Base-by-base conservation (phyloP, 2,888 invertebrate genomes). In the Hypercompe scribonia region DNA sequence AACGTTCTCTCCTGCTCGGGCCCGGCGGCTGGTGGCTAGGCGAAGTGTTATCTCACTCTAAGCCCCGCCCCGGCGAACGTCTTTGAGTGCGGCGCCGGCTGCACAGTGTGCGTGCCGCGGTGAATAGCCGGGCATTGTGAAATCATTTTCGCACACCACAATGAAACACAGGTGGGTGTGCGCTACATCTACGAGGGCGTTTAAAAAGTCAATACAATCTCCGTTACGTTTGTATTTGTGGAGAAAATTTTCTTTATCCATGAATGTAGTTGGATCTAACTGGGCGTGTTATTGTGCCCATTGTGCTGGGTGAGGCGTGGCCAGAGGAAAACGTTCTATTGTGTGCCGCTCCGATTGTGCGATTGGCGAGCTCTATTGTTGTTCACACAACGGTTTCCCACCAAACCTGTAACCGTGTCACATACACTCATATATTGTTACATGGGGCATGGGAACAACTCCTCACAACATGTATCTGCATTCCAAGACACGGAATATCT, bases 201-300 rank as follows among this genome's bases (percentile, higher is more conserved):
- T 94, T 94, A 94, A 95, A 95, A 95, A 95, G 95, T 95, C 95
- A 94, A 95, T 95, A 95, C 93, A 93, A 94, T 94, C 93, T 91
- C 91, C 89, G 87, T 91, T 90, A 90, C 91, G 90, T 91, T 90
- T 91, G 92, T 92, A 89, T 93, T 94, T 92, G 93, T 90, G 88
- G 90, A 94, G 94, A 91, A 94, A 94, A 94, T 94, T 94, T 95
- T 94, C 94, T 94, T 94, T 92, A 90, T 93, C 90, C 88, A 87
- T 89, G 88, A 87, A 88, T 87, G 85, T 84, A 77, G 76, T 86
- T 89, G 83, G 86, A 90, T 89, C 84, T 84, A 84, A 81, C 93
- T 94, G 95, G 95, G 95, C 95, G 95, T 94, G 93, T 91, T 94
- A 92, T 91, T 88, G 87, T 84, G 80, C 84, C 87, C 87, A 93